Evolutionary conservation across 2,888 invertebrate species (phyloP), one percentile per base, ranked within the genome.

Genomic region (Charanyca ferruginea): DNA sequence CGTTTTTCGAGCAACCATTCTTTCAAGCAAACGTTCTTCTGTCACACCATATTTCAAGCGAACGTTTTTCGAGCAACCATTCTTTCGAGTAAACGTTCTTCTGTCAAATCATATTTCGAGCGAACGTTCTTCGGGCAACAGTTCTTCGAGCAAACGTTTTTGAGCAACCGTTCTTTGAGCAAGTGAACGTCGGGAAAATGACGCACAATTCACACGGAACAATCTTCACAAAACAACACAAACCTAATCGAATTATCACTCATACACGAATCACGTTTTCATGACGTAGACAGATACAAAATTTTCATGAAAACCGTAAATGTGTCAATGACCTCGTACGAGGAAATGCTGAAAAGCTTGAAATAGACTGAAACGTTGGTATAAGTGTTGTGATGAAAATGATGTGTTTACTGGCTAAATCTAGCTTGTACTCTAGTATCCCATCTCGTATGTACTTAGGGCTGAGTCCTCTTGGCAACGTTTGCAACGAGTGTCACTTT

Each of bases 251-350:
- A 51, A 52, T 9, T 22, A 52, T 62, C 23, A 62, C 16, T 77
- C 61, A 51, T 58, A 32, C 38, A 28, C 11, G 11, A 32, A 32
- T 13, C 38, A 32, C 3, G 3, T 44, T 59, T 54, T 48, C 51
- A 65, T 74, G 82, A 79, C 79, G 73, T 57, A 79, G 61, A 54
- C 32, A 62, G 23, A n/a, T 60, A 54, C 48, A 23, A 16, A 23
- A 57, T 49, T 79, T 81, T 81, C 83, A 67, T 68, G 77, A 73
- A 83, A 73, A 72, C 70, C 18, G 73, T 81, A 76, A 80, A 80
- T 63, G 64, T 76, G 83, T 85, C 85, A 80, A 66, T 77, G 83
- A 82, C 71, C 85, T 75, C 67, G 42, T 64, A 65, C 53, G 55
- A 63, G 69, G 71, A 77, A 73, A 60, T 60, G 61, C 48, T 75